Conservation (phyloP, 37 sponge, comb jelly and placozoan species). For the Chondrilla cf. caribensis region DNA sequence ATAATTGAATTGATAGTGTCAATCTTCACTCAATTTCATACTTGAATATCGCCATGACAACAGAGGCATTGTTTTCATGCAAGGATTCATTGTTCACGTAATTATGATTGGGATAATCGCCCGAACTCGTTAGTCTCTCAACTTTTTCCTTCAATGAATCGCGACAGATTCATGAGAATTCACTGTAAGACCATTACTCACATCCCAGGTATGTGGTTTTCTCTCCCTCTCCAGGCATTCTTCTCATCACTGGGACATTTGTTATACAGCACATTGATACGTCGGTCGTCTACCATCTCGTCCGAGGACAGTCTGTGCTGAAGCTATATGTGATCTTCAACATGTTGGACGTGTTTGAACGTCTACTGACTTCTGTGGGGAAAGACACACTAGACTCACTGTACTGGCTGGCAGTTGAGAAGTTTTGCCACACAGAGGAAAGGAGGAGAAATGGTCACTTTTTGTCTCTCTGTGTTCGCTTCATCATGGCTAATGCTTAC, state of each 20-base stretch:
- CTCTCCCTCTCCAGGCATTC: constrained; percentile 17
- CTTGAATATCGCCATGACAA: too few species aligned
- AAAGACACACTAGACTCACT: constrained; percentile 85
- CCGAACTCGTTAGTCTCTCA: too few species aligned
- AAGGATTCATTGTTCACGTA: too few species aligned
- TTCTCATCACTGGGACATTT: constrained; percentile 38
- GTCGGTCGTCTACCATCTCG: constrained; percentile 87
- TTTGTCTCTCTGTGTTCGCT: neutral
- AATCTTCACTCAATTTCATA: too few species aligned
- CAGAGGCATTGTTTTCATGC: too few species aligned
- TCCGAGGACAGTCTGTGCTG: constrained; percentile 90
- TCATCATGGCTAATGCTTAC: constrained; percentile 21
- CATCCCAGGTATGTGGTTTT: too few species aligned
- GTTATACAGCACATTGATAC: constrained; percentile 75
- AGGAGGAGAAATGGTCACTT: constrained; percentile 15
- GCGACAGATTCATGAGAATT: too few species aligned
- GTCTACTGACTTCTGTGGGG: constrained; percentile 73
- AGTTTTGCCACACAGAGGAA: neutral
- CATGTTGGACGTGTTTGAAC: constrained; percentile 90
- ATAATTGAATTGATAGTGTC: too few species aligned
- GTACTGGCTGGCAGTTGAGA: constrained; percentile 58
- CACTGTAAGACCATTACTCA: too few species aligned
- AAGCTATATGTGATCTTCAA: constrained; percentile 98
- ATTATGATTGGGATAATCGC: too few species aligned
- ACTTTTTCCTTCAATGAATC: too few species aligned